Percentiles rank a stretch among this genome's conserved stretches.
Evolutionary conservation across 2,113 vertebrate genomes (phyloP).

Genomic region (Bucco capensis): DNA sequence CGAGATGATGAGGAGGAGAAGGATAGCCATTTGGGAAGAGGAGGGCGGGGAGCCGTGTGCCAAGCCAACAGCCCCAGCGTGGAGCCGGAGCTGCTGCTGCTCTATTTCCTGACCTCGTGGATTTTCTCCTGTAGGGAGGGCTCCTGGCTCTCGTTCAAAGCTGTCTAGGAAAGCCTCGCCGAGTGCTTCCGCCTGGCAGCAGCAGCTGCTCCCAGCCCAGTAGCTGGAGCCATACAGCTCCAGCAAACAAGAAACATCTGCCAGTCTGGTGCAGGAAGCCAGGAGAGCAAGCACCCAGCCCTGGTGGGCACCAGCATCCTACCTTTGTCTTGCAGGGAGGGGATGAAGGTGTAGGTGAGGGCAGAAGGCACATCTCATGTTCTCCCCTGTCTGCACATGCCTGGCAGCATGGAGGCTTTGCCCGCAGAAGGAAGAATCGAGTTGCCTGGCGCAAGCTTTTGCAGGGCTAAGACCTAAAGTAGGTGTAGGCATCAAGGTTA

Average conservation of each 20-base stretch:
- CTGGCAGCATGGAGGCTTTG: background rate
- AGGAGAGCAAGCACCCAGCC: background rate
- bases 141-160: conserved; percentile 48
- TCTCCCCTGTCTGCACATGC: background rate
- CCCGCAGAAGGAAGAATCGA: background rate
- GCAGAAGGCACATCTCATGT: background rate
- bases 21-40: background rate
- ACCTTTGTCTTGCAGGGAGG: background rate
- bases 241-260: conserved; percentile 34
- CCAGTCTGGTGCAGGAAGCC: background rate
- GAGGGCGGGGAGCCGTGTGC: background rate
- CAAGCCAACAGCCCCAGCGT: background rate
- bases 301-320: background rate
- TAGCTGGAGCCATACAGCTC: background rate
- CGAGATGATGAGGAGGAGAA: background rate
- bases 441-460: background rate
- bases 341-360: background rate
- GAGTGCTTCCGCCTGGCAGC: conserved; percentile 48
- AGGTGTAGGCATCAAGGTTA: background rate
- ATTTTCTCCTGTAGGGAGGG: conserved; percentile 17
- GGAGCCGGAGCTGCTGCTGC: background rate
- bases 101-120: conserved; percentile 29
- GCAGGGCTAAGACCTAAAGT: background rate
- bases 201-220: conserved; percentile 33
- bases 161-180: conserved; percentile 48